phyloP scores from a whole-genome alignment of 2,113 vertebrate genomes.

The Strix aluco region DNA sequence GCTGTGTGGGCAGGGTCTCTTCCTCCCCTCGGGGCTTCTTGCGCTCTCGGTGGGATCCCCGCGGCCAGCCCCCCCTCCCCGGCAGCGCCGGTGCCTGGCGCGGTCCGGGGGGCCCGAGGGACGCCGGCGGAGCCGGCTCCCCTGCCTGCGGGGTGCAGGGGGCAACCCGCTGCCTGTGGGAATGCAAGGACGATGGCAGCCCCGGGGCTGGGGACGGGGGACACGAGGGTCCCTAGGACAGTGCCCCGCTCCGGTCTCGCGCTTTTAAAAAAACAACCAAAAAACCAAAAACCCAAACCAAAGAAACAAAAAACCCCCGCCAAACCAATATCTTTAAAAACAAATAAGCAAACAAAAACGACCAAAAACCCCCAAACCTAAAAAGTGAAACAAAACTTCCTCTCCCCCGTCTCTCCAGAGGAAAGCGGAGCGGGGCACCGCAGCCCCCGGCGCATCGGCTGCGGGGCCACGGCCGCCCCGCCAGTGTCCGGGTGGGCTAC shows the following conservation, averaged over 20 bases:
- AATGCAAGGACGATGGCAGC: background rate
- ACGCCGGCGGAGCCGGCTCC: background rate
- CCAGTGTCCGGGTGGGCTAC: too few species aligned
- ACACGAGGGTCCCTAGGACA: too few species aligned
- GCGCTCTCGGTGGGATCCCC: fast-evolving
- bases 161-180: background rate
- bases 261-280: background rate
- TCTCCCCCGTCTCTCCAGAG: background rate
- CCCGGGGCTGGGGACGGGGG: fast-evolving
- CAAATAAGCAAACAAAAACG: background rate
- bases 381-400: background rate
- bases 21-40: too few species aligned
- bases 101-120: too few species aligned
- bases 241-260: fast-evolving
- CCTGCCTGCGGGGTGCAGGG: background rate
- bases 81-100: background rate
- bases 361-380: too few species aligned
- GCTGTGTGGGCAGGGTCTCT: fast-evolving
- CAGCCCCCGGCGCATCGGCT: background rate
- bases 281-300: background rate
- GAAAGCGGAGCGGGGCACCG: background rate
- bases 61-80: fast-evolving
- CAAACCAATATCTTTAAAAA: background rate
- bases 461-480: background rate
- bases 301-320: background rate